phyloP scores from a whole-genome alignment of 2,888 invertebrate genomes.

The Drosophila anomelani region DNA sequence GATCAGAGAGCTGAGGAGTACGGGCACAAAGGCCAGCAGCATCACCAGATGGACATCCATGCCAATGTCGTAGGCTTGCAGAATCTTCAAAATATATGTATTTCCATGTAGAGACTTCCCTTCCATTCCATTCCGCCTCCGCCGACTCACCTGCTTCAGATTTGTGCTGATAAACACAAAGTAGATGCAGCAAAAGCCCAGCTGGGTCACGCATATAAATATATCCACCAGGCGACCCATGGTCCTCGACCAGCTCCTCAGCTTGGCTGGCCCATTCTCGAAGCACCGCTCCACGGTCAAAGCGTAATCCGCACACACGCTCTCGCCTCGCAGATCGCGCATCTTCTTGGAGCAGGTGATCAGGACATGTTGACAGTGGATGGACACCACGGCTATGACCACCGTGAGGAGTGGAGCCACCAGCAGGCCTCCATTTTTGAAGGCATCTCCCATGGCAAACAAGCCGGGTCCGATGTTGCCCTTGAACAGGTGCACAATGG shows the following conservation, averaged over 20 bases:
- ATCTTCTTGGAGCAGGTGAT: slow-evolving; percentile 91
- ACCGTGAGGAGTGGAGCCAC: slow-evolving; percentile 92
- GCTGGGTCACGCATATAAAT: slow-evolving; percentile 97
- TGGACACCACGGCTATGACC: slow-evolving; percentile 92
- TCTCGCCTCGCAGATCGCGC: slow-evolving; percentile 86
- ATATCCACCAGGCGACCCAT: slow-evolving; percentile 91
- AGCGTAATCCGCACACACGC: slow-evolving; percentile 89
- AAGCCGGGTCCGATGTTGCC: slow-evolving; percentile 98
- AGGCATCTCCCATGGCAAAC: slow-evolving; percentile 97
- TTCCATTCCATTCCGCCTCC: background rate
- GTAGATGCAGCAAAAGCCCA: slow-evolving; percentile 99
- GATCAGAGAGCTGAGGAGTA: slow-evolving; percentile 90
- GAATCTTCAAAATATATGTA: slow-evolving; percentile 86
- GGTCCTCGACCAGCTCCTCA: slow-evolving; percentile 87
- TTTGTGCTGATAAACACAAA: slow-evolving; percentile 97
- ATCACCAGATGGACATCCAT: slow-evolving; percentile 90
- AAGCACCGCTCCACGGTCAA: slow-evolving; percentile 93
- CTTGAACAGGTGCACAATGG: slow-evolving; percentile 96
- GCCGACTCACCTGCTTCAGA: slow-evolving; percentile 88
- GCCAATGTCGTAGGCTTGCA: slow-evolving; percentile 87
- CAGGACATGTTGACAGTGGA: slow-evolving; percentile 96
- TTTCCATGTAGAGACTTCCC: background rate
- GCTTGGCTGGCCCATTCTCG: slow-evolving; percentile 88
- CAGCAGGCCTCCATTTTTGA: slow-evolving; percentile 95
- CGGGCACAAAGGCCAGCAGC: slow-evolving; percentile 89